Conservation (phyloP, 2,797 vertebrate genomes). For the Coendou prehensilis region DNA sequence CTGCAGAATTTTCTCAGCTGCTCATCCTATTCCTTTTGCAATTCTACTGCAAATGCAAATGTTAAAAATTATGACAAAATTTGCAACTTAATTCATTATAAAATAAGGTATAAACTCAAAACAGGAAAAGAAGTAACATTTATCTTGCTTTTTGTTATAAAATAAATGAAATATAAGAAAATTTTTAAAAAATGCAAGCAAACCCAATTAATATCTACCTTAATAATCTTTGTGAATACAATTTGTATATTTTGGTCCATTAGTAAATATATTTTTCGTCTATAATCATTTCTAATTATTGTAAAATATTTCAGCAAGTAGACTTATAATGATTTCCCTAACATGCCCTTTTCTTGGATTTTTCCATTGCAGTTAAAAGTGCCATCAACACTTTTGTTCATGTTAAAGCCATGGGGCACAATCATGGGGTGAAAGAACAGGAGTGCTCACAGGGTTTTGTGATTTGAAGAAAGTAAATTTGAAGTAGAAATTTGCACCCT, state of each 20-base stretch:
- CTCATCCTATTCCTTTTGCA: background rate
- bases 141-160: background rate
- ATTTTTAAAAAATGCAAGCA: background rate
- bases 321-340: background rate
- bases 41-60: background rate
- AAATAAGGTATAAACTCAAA: background rate
- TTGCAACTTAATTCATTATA: background rate
- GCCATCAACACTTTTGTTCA: background rate
- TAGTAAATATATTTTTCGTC: background rate
- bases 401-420: background rate
- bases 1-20: background rate
- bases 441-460: accelerated
- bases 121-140: background rate
- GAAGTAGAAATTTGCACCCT: background rate
- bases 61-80: background rate
- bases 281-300: background rate
- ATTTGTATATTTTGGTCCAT: background rate
- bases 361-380: background rate
- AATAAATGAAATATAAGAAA: background rate
- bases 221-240: background rate
- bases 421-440: too few relatives aligned
- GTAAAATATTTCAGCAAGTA: background rate
- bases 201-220: background rate
- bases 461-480: background rate
- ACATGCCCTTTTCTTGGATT: background rate